Evolutionary conservation across 1,140 invertebrate genomes (phyloP), one percentile per base, ranked within the genome.

Genomic region (Bombus waltoni): DNA sequence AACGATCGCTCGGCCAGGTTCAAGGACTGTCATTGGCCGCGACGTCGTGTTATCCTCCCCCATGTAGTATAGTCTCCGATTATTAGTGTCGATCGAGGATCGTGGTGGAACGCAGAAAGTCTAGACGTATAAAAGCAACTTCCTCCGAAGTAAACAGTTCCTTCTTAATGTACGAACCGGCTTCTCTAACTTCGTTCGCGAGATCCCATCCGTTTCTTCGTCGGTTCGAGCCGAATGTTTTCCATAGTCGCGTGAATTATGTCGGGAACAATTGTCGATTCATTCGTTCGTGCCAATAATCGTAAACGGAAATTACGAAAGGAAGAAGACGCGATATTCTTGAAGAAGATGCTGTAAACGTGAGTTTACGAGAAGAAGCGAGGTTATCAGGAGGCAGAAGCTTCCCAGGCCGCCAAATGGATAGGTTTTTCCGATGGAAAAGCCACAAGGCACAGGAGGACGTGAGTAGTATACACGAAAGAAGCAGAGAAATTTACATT

Each of bases 371-470:
- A 13, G 22, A 28, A 28, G 25, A 25, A 42, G 28, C n/a, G 25
- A 65, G 40, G 53, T 47, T 4, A 44, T n/a, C 68, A 6, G 25
- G 2, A 22, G 15, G 13, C 77, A 3, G 70, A 32, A 44, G 53
- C 18, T 59, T 8, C 4, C 10, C 77, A 42, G 71, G 59, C 71
- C 65, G 35, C 73, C 89, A 91, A 89, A 94, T 94, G 94, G 94
- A 94, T 78, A 91, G 93, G 85, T 89, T 94, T 78, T 94, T 94
- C 83, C 91, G 94, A 32, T 94, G 94, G 94, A 94, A 94, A 80
- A 93, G 93, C 86, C 92, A 94, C 87, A 94, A 93, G 91, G 86
- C 91, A 71, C 90, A 92, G 68, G 93, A 92, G n/a, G 91, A 94
- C 62, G 94, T 94, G 91, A 94, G 93, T 94, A 93, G 15, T 18